phyloP scores from a whole-genome alignment of 1,140 invertebrate genomes.

The Hycleus phaleratus region DNA sequence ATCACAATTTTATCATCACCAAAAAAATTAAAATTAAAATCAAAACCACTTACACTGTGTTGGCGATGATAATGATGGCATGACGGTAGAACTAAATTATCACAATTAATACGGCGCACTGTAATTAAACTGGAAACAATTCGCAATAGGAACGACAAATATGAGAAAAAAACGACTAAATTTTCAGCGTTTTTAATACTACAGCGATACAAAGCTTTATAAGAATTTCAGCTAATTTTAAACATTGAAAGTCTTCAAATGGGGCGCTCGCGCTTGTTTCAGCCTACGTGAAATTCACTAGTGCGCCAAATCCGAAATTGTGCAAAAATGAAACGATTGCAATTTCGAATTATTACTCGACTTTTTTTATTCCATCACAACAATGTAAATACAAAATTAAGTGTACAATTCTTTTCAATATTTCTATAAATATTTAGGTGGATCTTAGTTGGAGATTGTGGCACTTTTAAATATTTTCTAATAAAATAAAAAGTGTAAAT shows the following conservation, averaged over 20 bases:
- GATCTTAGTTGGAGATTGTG: no score
- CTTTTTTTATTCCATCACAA: not conserved
- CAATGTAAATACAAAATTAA: not conserved
- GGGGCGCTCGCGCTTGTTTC: slow-evolving; percentile 7
- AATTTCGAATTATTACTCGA: not conserved
- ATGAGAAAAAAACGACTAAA: not conserved
- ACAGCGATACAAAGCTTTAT: slow-evolving; percentile 10
- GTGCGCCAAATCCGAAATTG: slow-evolving; percentile 5
- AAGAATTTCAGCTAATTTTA: slow-evolving; percentile 25
- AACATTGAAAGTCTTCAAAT: slow-evolving; percentile 11
- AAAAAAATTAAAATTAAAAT: not conserved
- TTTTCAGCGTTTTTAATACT: slow-evolving; percentile 5
- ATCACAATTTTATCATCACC: no score
- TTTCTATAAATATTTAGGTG: no score
- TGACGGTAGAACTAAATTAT: not conserved
- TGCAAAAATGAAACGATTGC: not conserved
- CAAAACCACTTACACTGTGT: slow-evolving; percentile 23
- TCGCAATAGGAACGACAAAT: no score
- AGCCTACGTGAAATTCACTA: slow-evolving; percentile 9
- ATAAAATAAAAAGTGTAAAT: no score
- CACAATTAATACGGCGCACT: no score
- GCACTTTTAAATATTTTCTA: no score
- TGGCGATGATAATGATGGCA: slow-evolving; percentile 25
- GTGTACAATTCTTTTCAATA: no score
- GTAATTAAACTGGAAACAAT: no score